Percentiles rank a stretch among this genome's conserved stretches.
Conservation (phyloP, 2,113 vertebrate genomes). For the Xiphias gladius region DNA sequence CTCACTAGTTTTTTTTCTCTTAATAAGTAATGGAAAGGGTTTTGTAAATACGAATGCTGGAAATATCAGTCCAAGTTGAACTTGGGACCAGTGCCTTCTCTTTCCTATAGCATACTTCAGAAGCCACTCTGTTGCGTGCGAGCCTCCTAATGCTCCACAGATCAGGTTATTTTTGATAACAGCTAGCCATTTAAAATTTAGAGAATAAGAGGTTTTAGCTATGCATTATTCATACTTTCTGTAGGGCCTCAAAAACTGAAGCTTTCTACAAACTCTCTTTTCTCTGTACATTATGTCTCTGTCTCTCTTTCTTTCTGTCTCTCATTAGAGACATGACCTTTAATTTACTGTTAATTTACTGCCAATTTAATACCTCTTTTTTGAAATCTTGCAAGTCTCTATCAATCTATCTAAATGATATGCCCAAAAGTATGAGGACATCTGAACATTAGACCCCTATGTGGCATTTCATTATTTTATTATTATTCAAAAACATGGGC, state of each 20-base stretch:
- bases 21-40: background rate
- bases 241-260: conserved; percentile 66
- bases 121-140: conserved; percentile 62
- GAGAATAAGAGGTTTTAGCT: conserved; percentile 78
- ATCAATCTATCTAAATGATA: background rate
- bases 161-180: conserved; percentile 79
- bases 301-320: background rate
- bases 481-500: background rate
- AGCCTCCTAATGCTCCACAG: conserved; percentile 49
- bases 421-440: background rate
- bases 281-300: conserved; percentile 24
- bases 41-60: background rate
- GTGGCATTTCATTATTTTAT: background rate
- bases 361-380: background rate
- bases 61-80: conserved; percentile 2
- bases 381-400: background rate
- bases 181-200: conserved; percentile 79
- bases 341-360: conserved; percentile 2
- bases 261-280: conserved; percentile 57
- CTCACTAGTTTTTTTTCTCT: background rate
- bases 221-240: conserved; percentile 79
- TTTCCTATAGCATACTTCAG: background rate
- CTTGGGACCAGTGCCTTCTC: conserved; percentile 3
- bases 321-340: conserved; percentile 11
- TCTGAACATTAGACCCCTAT: background rate